A percentile compares a stretch with the other conserved stretches of the same genome.
These are phyloP conservation scores for Phrynosoma platyrhinos DNA, from an alignment of 2,113 vertebrate genomes.

Conservation along the genomic window DNA sequence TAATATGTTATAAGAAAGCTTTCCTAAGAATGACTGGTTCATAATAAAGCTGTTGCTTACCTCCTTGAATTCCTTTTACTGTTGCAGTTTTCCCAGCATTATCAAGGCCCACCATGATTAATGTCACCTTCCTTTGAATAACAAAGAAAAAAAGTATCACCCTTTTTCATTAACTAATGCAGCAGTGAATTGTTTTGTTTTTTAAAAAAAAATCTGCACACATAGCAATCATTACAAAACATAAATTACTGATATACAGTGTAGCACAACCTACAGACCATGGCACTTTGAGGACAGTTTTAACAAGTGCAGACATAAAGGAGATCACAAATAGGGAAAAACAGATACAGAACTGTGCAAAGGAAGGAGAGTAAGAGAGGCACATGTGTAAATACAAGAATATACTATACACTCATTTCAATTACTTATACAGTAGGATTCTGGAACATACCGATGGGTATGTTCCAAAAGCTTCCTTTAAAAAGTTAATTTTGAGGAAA, in stretches of 20 bases:
- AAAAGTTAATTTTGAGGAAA: neutral
- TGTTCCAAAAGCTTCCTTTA: neutral
- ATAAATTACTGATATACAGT: neutral
- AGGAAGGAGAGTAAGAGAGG: neutral
- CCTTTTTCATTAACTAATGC: neutral
- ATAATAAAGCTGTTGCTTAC: constrained; percentile 71
- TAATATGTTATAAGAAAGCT: neutral
- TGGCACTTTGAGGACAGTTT: neutral
- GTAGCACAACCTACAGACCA: neutral
- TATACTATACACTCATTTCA: neutral
- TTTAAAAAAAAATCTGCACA: neutral
- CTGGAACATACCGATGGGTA: no score
- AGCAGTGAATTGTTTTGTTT: neutral
- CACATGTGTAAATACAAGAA: neutral
- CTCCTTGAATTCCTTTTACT: constrained; percentile 94
- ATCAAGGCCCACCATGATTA: constrained; percentile 96
- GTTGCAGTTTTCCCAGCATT: constrained; percentile 96
- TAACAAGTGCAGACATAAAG: neutral
- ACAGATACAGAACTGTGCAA: neutral
- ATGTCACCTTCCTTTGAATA: constrained; percentile 91
- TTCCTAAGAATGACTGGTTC: neutral
- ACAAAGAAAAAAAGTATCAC: constrained; percentile 43
- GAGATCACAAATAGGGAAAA: neutral
- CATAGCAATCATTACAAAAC: neutral
- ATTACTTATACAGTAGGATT: neutral